phyloP scores from a whole-genome alignment of 2,797 vertebrate species.

The Novumbra hubbsi region DNA sequence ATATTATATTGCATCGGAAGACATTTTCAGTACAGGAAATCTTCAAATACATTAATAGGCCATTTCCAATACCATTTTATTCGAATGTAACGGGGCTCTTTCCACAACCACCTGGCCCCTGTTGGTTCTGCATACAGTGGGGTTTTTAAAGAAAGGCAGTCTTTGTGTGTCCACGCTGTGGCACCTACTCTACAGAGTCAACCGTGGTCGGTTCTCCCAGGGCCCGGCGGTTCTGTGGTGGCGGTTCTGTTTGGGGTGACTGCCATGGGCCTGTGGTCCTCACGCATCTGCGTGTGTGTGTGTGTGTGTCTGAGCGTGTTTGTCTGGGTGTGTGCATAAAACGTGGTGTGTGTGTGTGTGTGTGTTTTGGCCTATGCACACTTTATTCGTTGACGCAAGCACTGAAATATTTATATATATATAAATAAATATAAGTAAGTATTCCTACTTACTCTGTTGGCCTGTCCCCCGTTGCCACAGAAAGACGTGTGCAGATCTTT shows the following conservation, averaged over 20 bases:
- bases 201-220: neutral
- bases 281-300: neutral
- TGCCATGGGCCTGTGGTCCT: neutral
- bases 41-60: no score
- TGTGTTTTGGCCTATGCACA: neutral
- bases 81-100: neutral
- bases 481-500: slow-evolving; percentile 26
- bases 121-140: neutral
- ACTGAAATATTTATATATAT: no score
- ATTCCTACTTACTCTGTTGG: neutral
- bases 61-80: no score
- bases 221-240: neutral
- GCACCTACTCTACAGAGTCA: neutral
- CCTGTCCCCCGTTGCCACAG: neutral
- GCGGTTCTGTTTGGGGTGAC: neutral
- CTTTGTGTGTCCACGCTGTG: neutral
- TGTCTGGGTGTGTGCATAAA: neutral
- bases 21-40: no score
- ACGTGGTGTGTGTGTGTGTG: neutral
- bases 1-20: no score
- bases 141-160: neutral
- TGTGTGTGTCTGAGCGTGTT: neutral
- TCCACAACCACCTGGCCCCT: neutral
- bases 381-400: neutral
- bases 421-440: no score